phyloP scores from a whole-genome alignment of 2,797 vertebrate genomes.

The Morus bassanus region DNA sequence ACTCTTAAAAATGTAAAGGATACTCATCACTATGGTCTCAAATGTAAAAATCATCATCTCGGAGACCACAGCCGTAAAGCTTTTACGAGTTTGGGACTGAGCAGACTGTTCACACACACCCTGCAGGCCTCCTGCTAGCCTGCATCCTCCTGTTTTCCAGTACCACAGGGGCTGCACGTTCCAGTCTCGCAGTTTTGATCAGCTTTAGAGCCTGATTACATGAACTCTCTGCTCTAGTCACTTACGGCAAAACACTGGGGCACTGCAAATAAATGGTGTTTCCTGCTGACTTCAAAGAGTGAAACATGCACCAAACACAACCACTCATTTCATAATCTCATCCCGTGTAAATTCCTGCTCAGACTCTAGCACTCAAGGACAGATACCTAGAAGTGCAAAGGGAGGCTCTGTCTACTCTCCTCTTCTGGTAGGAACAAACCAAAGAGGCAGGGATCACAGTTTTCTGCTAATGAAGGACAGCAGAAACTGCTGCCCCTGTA shows the following conservation, averaged over 20 bases:
- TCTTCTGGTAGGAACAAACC: neutral
- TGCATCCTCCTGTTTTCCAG: neutral
- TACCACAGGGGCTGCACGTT: neutral
- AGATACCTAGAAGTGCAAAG: neutral
- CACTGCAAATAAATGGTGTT: neutral
- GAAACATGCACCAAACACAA: neutral
- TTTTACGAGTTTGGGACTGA: neutral
- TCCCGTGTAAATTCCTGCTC: neutral
- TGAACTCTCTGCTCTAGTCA: neutral
- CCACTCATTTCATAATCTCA: neutral
- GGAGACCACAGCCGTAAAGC: rapidly evolving
- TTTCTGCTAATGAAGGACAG: neutral
- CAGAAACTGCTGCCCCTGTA: neutral
- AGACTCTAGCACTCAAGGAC: neutral
- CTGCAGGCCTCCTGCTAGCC: neutral
- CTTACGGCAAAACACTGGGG: neutral
- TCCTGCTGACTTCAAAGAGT: neutral
- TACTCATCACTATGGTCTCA: neutral
- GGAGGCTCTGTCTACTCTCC: neutral
- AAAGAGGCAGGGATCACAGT: neutral
- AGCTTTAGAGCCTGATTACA: neutral
- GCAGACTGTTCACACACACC: neutral
- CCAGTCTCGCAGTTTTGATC: neutral
- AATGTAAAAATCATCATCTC: neutral
- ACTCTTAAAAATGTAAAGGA: neutral